Evolutionary conservation across 1,140 invertebrate genomes (phyloP).

Genomic region (Euschistus heros): DNA sequence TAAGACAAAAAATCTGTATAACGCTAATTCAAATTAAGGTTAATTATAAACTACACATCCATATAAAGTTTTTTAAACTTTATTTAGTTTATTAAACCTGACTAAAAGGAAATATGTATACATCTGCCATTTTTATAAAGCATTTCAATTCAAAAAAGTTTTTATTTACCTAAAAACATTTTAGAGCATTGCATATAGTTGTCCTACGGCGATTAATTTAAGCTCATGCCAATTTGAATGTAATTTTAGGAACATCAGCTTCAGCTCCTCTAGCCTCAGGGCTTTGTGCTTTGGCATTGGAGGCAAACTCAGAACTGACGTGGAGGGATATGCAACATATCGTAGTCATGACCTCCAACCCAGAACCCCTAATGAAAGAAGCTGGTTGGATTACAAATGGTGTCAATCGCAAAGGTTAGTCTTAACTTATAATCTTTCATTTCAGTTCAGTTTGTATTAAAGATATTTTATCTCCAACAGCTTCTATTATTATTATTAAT

Average conservation of each 20-base stretch:
- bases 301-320: slow-evolving; percentile 85
- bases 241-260: slow-evolving; percentile 65
- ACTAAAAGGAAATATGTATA: too few species aligned
- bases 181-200: neutral
- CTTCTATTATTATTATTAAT: too few species aligned
- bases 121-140: too few species aligned
- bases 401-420: slow-evolving; percentile 67
- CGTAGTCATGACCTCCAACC: slow-evolving; percentile 81
- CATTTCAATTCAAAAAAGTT: too few species aligned
- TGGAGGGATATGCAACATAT: slow-evolving; percentile 98
- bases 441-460: neutral
- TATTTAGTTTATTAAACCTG: too few species aligned
- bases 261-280: slow-evolving; percentile 92
- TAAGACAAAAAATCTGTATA: too few species aligned
- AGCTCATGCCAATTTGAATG: too few species aligned
- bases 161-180: neutral
- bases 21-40: too few species aligned
- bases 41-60: too few species aligned
- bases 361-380: slow-evolving; percentile 69
- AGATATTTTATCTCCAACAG: neutral
- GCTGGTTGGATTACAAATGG: slow-evolving; percentile 84
- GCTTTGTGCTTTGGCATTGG: slow-evolving; percentile 84
- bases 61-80: too few species aligned
- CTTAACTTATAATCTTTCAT: neutral
- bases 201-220: neutral